A percentile compares a stretch with the other conserved stretches of the same genome.
Evolutionary conservation across 1,140 invertebrate genomes (phyloP).

Genomic region (Drosophila nebulosa): DNA sequence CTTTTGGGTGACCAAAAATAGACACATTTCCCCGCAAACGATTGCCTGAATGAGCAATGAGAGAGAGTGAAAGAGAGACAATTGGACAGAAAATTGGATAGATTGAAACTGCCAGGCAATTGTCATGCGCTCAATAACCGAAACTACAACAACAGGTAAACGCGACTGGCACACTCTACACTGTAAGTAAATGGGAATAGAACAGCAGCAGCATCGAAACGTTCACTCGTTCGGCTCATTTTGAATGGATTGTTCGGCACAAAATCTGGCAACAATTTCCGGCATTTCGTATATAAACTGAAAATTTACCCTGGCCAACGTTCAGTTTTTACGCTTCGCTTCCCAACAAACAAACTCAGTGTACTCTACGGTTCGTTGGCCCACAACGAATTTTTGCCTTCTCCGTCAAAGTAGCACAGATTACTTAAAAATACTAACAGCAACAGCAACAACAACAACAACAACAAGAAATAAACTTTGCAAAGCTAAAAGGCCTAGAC

Average conservation of each 20-base stretch:
- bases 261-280: conserved; percentile 66
- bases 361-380: conserved; percentile 35
- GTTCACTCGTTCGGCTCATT: conserved; percentile 34
- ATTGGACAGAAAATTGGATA: conserved; percentile 12
- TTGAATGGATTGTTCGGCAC: conserved; percentile 11
- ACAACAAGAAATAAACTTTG: conserved; percentile 2
- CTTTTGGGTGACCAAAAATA: conserved; percentile 58
- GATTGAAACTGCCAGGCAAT: conserved; percentile 23
- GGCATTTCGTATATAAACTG: conserved; percentile 72
- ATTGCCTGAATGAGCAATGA: conserved; percentile 1
- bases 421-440: conserved; percentile 70
- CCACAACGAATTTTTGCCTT: conserved; percentile 8
- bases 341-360: conserved; percentile 24
- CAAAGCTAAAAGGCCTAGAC: conserved; percentile 11
- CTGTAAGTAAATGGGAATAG: conserved; percentile 40
- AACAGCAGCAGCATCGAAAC: conserved; percentile 6
- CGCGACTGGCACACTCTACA: conserved; percentile 15
- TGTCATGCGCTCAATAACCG: conserved; percentile 44
- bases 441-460: background rate
- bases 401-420: conserved; percentile 53
- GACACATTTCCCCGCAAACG: conserved; percentile 46
- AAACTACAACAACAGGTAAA: conserved; percentile 20
- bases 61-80: no score
- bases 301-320: conserved; percentile 41
- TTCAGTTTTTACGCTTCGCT: conserved; percentile 30